These are phyloP conservation scores for Ciconia stormi DNA, from an alignment of 2,113 vertebrate species.

Conservation along the genomic window DNA sequence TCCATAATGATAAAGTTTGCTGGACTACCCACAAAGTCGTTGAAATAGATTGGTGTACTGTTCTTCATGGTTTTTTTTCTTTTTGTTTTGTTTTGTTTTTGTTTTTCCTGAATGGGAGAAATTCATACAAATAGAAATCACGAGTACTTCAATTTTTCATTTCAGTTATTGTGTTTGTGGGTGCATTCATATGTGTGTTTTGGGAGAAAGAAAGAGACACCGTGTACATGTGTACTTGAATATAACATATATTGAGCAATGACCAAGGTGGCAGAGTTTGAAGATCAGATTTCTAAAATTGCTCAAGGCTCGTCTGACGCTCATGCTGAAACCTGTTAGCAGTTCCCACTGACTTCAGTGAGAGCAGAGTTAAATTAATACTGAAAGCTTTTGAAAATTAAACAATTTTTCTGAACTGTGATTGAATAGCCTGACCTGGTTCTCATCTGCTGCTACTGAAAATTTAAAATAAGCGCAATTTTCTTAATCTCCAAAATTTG, in stretches of 20 bases:
- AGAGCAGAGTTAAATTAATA: neutral
- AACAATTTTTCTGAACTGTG: slow-evolving; percentile 23
- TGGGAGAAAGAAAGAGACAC: neutral
- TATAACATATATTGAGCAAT: neutral
- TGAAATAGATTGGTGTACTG: neutral
- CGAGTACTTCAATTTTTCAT: neutral
- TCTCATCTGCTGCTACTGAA: slow-evolving; percentile 33
- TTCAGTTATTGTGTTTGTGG: neutral
- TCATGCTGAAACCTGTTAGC: neutral
- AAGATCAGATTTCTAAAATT: neutral
- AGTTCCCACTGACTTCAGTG: neutral
- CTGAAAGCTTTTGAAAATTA: slow-evolving; percentile 25
- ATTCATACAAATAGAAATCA: neutral
- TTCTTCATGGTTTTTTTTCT: neutral
- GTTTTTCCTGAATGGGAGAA: neutral
- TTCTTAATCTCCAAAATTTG: slow-evolving; percentile 16
- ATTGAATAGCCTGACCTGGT: slow-evolving; percentile 25
- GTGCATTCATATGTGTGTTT: neutral
- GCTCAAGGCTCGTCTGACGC: neutral
- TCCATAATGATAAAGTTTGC: neutral
- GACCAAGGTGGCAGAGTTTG: neutral
- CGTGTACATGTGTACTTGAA: neutral
- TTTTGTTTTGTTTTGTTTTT: neutral
- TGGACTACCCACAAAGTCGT: neutral
- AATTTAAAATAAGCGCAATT: slow-evolving; percentile 12